phyloP scores from a whole-genome alignment of 1,140 invertebrate species.

The Habropoda laboriosa region DNA sequence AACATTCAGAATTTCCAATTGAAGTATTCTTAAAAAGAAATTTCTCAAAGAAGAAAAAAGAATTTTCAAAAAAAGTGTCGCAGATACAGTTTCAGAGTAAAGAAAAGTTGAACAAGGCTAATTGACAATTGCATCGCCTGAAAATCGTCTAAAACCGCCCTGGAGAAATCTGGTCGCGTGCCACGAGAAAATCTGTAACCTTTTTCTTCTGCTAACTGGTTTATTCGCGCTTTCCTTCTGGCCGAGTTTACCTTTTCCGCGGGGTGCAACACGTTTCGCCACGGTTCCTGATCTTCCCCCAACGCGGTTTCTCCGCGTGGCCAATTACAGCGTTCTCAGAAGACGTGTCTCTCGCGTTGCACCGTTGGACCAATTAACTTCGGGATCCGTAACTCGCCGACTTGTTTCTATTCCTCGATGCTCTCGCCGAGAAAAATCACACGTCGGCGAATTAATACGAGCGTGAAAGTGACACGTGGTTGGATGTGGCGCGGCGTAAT shows the following conservation, averaged over 20 bases:
- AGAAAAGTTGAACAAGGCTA: too few species aligned
- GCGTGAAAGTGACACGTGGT: constrained; percentile 36
- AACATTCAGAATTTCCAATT: too few species aligned
- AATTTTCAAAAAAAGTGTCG: too few species aligned
- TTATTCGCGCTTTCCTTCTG: constrained; percentile 43
- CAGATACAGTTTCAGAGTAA: too few species aligned
- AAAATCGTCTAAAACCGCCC: too few species aligned
- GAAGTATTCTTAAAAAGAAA: too few species aligned
- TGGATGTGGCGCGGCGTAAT: neutral
- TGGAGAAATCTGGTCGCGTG: constrained; percentile 39
- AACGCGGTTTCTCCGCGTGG: constrained; percentile 32
- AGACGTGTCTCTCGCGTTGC: neutral
- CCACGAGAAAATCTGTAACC: constrained; percentile 29
- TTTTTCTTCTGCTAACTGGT: constrained; percentile 39
- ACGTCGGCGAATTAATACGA: constrained; percentile 5
- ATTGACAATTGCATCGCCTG: too few species aligned
- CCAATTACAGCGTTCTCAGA: constrained; percentile 39
- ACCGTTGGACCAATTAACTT: constrained; percentile 18
- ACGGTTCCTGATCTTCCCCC: constrained; percentile 13
- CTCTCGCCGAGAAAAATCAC: constrained; percentile 5
- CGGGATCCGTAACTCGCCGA: neutral
- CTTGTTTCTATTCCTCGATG: neutral
- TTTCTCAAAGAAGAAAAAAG: too few species aligned
- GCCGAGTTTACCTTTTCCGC: constrained; percentile 12
- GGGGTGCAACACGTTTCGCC: too few species aligned